phyloP scores from a whole-genome alignment of 2,113 vertebrate genomes.

The Anguilla japonica region DNA sequence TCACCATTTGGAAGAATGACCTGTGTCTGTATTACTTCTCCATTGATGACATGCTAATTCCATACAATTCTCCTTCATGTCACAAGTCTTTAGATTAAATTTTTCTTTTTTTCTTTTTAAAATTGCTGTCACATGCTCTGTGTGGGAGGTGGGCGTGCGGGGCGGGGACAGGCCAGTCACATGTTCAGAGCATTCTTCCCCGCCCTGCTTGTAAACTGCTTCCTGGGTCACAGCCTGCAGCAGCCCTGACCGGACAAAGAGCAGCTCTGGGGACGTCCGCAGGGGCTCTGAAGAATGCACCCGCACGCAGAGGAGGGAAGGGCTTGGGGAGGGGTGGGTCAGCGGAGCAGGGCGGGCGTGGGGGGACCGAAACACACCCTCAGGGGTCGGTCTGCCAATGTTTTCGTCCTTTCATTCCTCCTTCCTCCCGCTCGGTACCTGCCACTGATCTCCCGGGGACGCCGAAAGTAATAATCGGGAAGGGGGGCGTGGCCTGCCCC shows the following conservation, averaged over 20 bases:
- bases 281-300: background rate
- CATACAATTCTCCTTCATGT: background rate
- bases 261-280: background rate
- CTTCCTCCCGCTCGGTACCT: background rate
- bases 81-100: background rate
- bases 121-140: background rate
- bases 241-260: background rate
- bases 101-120: background rate
- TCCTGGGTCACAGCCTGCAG: background rate
- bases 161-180: background rate
- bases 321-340: background rate
- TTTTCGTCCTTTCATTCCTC: background rate
- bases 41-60: background rate
- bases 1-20: background rate
- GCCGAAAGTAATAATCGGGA: background rate
- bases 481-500: background rate
- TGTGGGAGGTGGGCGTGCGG: background rate
- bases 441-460: background rate
- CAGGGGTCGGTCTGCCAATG: constrained; percentile 8
- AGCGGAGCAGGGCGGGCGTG: background rate
- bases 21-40: background rate
- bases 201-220: background rate
- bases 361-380: background rate
- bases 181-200: background rate
- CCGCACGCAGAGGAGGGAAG: background rate